Evolutionary conservation across 2,888 invertebrate genomes (phyloP).

Genomic region (Dryobotodes eremita): DNA sequence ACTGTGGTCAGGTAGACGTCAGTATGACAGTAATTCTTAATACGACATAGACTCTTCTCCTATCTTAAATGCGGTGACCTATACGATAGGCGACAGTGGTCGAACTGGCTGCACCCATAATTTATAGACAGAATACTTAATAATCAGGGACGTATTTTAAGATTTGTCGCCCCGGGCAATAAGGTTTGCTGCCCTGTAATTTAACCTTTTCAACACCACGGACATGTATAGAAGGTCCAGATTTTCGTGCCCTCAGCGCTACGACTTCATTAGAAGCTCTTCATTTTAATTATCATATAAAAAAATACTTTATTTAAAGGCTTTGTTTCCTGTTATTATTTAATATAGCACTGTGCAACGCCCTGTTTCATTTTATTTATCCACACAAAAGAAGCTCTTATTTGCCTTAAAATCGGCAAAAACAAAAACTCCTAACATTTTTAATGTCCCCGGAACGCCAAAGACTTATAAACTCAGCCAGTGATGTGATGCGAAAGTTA

Average conservation of each 20-base stretch:
- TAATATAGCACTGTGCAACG: neutral
- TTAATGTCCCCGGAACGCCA: neutral
- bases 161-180: no score
- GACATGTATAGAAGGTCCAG: constrained; percentile 48
- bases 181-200: no score
- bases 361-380: neutral
- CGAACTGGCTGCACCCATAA: neutral
- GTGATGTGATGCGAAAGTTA: constrained; percentile 1
- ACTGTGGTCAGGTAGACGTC: neutral
- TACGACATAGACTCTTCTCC: no score
- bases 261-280: neutral
- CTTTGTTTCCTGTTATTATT: neutral
- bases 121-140: neutral
- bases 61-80: neutral
- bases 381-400: constrained; percentile 52
- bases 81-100: neutral
- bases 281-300: neutral
- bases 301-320: neutral
- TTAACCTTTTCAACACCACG: no score
- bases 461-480: neutral
- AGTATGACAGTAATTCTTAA: neutral
- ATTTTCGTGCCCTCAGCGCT: neutral
- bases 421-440: neutral
- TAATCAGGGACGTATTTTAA: neutral
- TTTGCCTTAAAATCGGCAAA: neutral